A percentile compares a stretch with the other conserved stretches of the same genome.
Conservation (phyloP, 1,140 invertebrate genomes). For the Teleopsis dalmanni region DNA sequence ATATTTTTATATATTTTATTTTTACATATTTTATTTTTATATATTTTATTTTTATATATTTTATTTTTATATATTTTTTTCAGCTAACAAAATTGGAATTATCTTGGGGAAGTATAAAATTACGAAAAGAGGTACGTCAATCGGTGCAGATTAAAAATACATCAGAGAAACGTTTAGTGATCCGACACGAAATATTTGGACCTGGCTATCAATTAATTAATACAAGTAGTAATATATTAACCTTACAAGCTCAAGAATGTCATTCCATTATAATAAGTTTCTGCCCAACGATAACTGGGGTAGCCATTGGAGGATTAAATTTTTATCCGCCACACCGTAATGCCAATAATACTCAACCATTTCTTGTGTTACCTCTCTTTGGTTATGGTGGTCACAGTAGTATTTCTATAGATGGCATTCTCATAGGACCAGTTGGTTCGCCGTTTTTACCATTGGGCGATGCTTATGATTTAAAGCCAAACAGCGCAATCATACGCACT, state of each 20-base stretch:
- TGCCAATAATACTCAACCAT: conserved; percentile 17
- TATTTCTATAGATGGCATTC: conserved; percentile 25
- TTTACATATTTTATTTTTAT: no score
- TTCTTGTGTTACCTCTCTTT: conserved; percentile 19
- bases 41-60: no score
- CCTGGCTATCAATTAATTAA: conserved; percentile 37
- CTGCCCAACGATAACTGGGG: conserved; percentile 37
- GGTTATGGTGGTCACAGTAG: conserved; percentile 37
- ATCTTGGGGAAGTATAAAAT: conserved; percentile 38
- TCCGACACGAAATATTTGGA: conserved; percentile 33
- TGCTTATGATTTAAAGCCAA: conserved; percentile 25
- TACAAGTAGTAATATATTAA: conserved; percentile 21
- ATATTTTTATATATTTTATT: no score
- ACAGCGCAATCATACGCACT: conserved; percentile 24
- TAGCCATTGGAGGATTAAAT: conserved; percentile 27
- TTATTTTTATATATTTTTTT: no score
- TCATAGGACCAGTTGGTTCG: conserved; percentile 32
- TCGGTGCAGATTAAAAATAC: conserved; percentile 40
- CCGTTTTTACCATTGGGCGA: conserved; percentile 37
- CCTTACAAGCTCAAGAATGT: conserved; percentile 37
- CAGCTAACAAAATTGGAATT: conserved; percentile 30
- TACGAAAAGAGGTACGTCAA: conserved; percentile 33
- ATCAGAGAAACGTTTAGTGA: conserved; percentile 25
- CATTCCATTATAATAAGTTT: conserved; percentile 33
- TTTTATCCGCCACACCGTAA: conserved; percentile 25